Evolutionary conservation across 2,797 vertebrate species (phyloP).

Genomic region (Nyctalus aviator): DNA sequence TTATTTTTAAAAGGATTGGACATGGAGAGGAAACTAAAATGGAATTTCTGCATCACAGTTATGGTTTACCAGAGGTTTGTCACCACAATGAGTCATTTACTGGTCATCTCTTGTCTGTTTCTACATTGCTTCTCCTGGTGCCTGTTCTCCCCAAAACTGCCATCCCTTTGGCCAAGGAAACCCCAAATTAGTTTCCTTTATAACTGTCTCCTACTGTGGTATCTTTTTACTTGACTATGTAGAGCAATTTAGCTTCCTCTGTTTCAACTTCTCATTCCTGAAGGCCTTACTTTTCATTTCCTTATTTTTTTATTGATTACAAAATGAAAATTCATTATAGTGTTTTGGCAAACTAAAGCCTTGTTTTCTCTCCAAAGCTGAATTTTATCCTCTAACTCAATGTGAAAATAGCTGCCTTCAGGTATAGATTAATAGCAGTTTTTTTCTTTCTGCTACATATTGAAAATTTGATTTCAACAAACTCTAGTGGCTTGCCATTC

Average conservation of each 20-base stretch:
- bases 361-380: neutral
- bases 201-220: neutral
- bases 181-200: neutral
- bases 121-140: neutral
- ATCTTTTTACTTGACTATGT: neutral
- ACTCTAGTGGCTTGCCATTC: neutral
- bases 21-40: neutral
- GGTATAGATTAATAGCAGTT: neutral
- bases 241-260: neutral
- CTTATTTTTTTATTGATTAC: neutral
- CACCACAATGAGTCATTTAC: neutral
- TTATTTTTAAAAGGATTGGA: neutral
- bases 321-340: neutral
- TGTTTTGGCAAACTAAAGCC: conserved; percentile 10
- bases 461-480: neutral
- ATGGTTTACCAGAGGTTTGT: neutral
- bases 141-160: neutral
- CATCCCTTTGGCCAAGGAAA: neutral
- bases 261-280: neutral
- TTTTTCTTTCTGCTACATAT: neutral
- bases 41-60: neutral
- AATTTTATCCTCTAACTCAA: neutral
- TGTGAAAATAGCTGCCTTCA: neutral
- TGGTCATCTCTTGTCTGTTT: neutral
- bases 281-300: neutral